These are phyloP conservation scores for Andricus curvator DNA, from an alignment of 2,888 invertebrate genomes.

Conservation along the genomic window DNA sequence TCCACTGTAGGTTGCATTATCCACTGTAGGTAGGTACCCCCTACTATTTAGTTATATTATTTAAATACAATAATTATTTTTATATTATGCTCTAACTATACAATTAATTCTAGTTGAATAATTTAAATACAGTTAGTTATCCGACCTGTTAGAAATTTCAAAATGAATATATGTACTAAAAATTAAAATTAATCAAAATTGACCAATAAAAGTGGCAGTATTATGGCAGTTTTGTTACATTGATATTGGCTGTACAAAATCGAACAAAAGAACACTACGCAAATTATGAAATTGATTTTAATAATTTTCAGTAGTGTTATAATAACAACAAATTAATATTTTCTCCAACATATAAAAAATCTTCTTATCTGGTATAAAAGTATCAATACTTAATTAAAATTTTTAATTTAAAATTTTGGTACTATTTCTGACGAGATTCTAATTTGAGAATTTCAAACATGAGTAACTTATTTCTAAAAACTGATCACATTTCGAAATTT, in stretches of 20 bases:
- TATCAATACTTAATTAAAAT: too few relatives aligned
- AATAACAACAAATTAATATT: too few relatives aligned
- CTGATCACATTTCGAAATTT: constrained; percentile 1
- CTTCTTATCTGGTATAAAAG: too few relatives aligned
- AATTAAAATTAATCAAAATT: not conserved
- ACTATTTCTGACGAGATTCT: not conserved
- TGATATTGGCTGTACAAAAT: not conserved
- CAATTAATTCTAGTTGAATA: not conserved
- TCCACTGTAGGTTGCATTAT: too few relatives aligned
- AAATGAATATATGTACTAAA: not conserved
- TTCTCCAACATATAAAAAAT: too few relatives aligned
- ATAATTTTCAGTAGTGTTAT: too few relatives aligned
- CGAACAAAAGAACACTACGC: not conserved
- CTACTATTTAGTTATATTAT: not conserved
- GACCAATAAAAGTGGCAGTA: constrained; percentile 11
- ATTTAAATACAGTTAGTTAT: not conserved
- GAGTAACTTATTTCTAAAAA: not conserved
- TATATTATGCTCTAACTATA: not conserved
- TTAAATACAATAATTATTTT: not conserved
- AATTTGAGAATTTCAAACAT: not conserved
- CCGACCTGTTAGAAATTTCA: not conserved
- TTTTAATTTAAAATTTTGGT: too few relatives aligned
- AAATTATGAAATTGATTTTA: not conserved
- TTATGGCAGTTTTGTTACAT: constrained; percentile 1
- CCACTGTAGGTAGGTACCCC: too few relatives aligned